Evolutionary conservation across 2,797 vertebrate genomes (phyloP).

Genomic region (Sebastes trivittatus): DNA sequence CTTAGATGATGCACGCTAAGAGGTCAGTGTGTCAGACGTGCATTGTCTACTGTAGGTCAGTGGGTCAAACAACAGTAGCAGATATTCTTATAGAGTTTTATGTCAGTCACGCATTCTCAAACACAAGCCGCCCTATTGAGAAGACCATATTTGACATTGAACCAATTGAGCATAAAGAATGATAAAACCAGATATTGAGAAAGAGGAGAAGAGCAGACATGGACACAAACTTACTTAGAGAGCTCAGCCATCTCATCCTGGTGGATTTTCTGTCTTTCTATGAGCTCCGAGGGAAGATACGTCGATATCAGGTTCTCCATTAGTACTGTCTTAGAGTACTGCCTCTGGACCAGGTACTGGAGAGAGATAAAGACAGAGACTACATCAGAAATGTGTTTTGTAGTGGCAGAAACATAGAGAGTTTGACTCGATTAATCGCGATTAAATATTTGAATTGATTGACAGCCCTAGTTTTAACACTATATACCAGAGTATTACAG

Average conservation of each 20-base stretch:
- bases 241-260: slow-evolving; percentile 86
- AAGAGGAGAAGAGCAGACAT: background rate
- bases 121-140: background rate
- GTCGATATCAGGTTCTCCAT: slow-evolving; percentile 88
- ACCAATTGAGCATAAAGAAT: background rate
- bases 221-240: slow-evolving; percentile 66
- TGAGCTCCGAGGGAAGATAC: slow-evolving; percentile 88
- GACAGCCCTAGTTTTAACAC: too few species aligned
- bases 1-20: background rate
- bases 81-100: background rate
- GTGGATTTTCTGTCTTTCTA: slow-evolving; percentile 89
- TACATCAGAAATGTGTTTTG: background rate
- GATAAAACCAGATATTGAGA: background rate
- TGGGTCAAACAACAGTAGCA: slow-evolving; percentile 24
- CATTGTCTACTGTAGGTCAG: slow-evolving; percentile 26
- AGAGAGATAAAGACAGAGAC: background rate
- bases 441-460: too few species aligned
- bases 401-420: background rate
- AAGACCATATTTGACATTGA: background rate
- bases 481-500: too few species aligned
- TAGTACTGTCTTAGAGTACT: slow-evolving; percentile 87
- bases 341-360: slow-evolving; percentile 90
- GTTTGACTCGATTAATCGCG: background rate
- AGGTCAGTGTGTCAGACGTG: slow-evolving; percentile 34
- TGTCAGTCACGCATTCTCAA: background rate